Evolutionary conservation across 2,888 invertebrate species (phyloP), one percentile per base, ranked within the genome.

Genomic region (Aquatica leii): DNA sequence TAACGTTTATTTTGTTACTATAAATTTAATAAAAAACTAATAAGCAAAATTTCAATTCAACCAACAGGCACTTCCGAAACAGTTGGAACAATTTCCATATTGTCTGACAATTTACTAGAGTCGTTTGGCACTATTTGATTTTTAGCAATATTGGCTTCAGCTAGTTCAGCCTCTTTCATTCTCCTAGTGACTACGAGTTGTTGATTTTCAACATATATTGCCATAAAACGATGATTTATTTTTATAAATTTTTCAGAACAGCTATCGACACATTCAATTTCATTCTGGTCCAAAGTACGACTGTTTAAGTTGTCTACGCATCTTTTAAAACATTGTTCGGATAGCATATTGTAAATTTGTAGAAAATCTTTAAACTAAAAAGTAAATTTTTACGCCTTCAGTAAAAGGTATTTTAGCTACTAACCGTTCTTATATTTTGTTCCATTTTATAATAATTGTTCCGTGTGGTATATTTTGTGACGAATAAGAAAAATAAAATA

Each of bases 361-460:
- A 71, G 59, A 46, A 71, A 71, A 54, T 71, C 71, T 61, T 61
- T 69, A 52, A 70, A 69, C 71, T 71, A 40, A 46, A 67, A 62
- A 48, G 35, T 40, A 5, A n/a, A 40, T 40, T 2, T 24, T 24
- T 24, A 24, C 24, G 24, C 6, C 6, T 24, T 6, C 6, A 6
- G 6, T 18, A 11, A 20, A 11, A 18, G 17, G 2, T 1, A 2
- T 18, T 4, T 18, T 6, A 46, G 18, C n/a, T 18, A 46, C 46
- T 6, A 46, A 46, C 46, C 20, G 46, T 46, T 46, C 46, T 1
- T 8, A 46, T 46, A 11, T 46, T 46, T 1, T 17, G 18, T 20
- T 46, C 46, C 46, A 46, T 46, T 24, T n/a, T n/a, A n/a, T n/a
- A n/a, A n/a, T n/a, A n/a, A n/a, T n/a, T n/a, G n/a, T n/a, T n/a